Base-by-base conservation (phyloP, 2,797 vertebrate genomes). In the Ceryle rudis region DNA sequence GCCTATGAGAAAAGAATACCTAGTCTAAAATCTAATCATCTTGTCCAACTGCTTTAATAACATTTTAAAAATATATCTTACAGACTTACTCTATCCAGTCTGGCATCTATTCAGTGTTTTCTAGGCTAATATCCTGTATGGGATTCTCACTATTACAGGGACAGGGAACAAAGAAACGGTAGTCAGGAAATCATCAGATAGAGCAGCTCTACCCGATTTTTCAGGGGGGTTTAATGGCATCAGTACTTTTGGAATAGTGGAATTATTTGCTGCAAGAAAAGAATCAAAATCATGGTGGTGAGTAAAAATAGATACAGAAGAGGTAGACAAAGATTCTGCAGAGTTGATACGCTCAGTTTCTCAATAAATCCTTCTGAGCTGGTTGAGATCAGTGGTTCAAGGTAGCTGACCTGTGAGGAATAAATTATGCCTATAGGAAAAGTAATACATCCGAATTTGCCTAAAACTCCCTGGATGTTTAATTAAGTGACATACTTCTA, bases 111-210 rank as follows among this genome's bases (percentile, higher is more conserved):
- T 96, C 75, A 49, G 51, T 44, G 70, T 80, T 92, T 89, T 90
- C 91, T 75, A 80, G 64, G 67, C 86, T 94, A 96, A 97, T 96
- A 96, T 96, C 96, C 94, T 95, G 88, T 86, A 80, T 33, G 42
- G 55, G 82, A 58, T 92, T 88, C 54, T 84, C 89, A 81, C 96
- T 90, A 94, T 90, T 46, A 1, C 0, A 0, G 20, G 79, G 52
- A 94, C 26, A 66, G 37, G 42, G 93, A 95, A 95, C 88, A 97
- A 96, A 95, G 95, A 71, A 78, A 82, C 28, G 39, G n/a, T 80
- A 88, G 57, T 26, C 78, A 87, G 67, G 81, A 96, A 86, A 61
- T 73, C 74, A 95, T 92, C 91, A 93, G 93, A 90, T 85, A 93
- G 39, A 87, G 67, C 44, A 94, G 71, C n/a, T 28, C 49, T 85